phyloP scores from a whole-genome alignment of 2,888 invertebrate genomes.

The Shargacucullia verbasci region DNA sequence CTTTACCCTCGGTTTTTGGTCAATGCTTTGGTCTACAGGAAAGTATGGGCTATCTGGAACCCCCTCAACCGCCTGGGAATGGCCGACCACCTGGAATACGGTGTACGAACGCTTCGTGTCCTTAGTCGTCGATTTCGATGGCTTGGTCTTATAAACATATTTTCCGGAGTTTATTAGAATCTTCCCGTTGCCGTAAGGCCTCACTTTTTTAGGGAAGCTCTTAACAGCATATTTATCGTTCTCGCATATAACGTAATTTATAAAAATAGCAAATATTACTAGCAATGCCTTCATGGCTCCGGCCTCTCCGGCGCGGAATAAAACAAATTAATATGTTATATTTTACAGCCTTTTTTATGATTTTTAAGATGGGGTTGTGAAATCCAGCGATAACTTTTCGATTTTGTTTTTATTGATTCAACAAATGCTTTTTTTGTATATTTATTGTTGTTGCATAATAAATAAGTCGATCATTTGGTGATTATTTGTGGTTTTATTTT shows the following conservation, averaged over 20 bases:
- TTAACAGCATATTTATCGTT: slow-evolving; percentile 39
- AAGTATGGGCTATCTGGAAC: slow-evolving; percentile 70
- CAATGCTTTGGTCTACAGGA: slow-evolving; percentile 48
- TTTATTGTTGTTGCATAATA: slow-evolving; percentile 15
- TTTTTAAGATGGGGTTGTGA: slow-evolving; percentile 49
- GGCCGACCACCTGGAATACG: slow-evolving; percentile 61
- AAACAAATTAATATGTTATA: slow-evolving; percentile 33
- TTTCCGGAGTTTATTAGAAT: slow-evolving; percentile 67
- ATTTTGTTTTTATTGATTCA: slow-evolving; percentile 53
- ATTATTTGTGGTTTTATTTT: slow-evolving; percentile 2
- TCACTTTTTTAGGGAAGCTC: slow-evolving; percentile 62
- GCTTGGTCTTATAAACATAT: slow-evolving; percentile 40
- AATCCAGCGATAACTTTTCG: slow-evolving; percentile 63
- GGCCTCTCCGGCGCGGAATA: slow-evolving; percentile 31
- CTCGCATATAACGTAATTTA: slow-evolving; percentile 46
- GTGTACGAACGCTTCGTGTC: slow-evolving; percentile 61
- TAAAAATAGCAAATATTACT: slow-evolving; percentile 55
- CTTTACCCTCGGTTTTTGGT: slow-evolving; percentile 67
- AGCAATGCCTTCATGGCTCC: slow-evolving; percentile 63
- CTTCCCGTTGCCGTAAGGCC: slow-evolving; percentile 53
- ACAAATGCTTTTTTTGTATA: not conserved
- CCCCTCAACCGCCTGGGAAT: slow-evolving; percentile 1
- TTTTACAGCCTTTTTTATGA: slow-evolving; percentile 59
- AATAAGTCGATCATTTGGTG: not conserved
- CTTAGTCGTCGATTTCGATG: slow-evolving; percentile 27